Percentiles rank a stretch among this genome's conserved stretches.
These are phyloP conservation scores for Epicauta chinensis DNA, from an alignment of 1,140 invertebrate species.

Conservation along the genomic window DNA sequence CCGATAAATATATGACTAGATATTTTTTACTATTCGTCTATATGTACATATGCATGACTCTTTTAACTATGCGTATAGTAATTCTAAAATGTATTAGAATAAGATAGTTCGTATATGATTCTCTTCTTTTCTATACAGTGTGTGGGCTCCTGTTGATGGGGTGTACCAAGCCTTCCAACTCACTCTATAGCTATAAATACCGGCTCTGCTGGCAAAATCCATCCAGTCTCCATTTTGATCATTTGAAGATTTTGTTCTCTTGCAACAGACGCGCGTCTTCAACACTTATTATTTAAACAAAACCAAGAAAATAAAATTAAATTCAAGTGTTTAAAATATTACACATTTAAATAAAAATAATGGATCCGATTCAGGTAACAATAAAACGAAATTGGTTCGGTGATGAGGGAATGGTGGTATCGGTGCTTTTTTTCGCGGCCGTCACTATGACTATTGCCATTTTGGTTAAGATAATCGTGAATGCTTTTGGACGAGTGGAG, in stretches of 20 bases:
- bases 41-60: too few species aligned
- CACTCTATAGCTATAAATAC: constrained; percentile 6
- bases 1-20: too few species aligned
- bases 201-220: neutral
- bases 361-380: constrained; percentile 26
- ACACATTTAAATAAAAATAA: neutral
- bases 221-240: constrained; percentile 5
- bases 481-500: constrained; percentile 19
- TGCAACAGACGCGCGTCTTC: too few species aligned
- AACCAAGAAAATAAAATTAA: too few species aligned
- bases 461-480: constrained; percentile 30
- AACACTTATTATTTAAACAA: too few species aligned
- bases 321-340: too few species aligned
- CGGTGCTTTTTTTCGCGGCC: constrained; percentile 18
- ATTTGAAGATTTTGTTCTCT: too few species aligned
- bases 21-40: too few species aligned
- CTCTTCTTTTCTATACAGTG: too few species aligned
- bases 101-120: too few species aligned
- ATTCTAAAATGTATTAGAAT: too few species aligned
- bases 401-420: constrained; percentile 13
- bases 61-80: too few species aligned
- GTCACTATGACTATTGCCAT: constrained; percentile 27
- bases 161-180: neutral
- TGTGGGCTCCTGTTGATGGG: neutral
- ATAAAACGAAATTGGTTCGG: constrained; percentile 25